Evolutionary conservation across 2,113 vertebrate genomes (phyloP).

Genomic region (Chrysemys picta): DNA sequence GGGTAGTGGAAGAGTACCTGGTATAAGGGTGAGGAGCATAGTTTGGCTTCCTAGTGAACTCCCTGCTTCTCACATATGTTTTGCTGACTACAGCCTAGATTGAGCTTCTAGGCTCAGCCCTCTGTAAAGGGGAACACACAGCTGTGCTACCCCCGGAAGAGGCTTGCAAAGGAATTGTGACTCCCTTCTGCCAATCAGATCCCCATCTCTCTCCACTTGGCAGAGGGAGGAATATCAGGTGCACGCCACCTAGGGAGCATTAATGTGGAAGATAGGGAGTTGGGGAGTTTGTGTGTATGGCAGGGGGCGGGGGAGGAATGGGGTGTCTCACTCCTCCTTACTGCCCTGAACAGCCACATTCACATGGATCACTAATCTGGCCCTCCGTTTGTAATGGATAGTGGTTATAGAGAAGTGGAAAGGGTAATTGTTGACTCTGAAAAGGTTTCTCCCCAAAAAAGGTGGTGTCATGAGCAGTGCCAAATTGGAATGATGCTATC

Average conservation of each 20-base stretch:
- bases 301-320: no score
- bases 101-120: not conserved
- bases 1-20: not conserved
- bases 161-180: not conserved
- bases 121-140: not conserved
- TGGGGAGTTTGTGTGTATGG: not conserved
- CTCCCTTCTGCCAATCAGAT: not conserved
- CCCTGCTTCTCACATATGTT: not conserved
- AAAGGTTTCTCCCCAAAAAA: not conserved
- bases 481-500: slow-evolving; percentile 32
- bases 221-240: not conserved
- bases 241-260: not conserved
- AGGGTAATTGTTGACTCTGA: not conserved
- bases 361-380: not conserved
- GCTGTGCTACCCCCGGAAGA: not conserved
- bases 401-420: accelerated
- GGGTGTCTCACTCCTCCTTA: not conserved
- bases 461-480: slow-evolving; percentile 18
- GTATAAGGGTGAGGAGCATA: not conserved
- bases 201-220: not conserved
- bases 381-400: not conserved
- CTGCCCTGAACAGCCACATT: not conserved
- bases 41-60: not conserved
- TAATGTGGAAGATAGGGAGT: not conserved
- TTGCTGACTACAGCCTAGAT: not conserved